phyloP scores from a whole-genome alignment of 2,113 vertebrate genomes.

The Periophthalmodon schlosseri region DNA sequence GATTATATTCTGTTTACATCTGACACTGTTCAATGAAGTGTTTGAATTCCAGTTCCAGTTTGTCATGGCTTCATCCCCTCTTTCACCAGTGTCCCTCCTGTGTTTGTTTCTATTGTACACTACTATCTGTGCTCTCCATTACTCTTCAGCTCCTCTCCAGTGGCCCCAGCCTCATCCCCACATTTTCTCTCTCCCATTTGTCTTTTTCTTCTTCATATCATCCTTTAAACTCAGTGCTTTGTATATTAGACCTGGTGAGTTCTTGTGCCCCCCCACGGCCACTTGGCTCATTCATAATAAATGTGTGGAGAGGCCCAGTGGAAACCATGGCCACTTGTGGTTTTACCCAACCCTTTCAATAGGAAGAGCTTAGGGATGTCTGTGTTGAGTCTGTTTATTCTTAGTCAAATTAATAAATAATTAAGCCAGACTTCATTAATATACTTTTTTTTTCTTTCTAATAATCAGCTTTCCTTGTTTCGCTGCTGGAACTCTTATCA shows the following conservation, averaged over 20 bases:
- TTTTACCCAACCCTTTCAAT: slow-evolving; percentile 3
- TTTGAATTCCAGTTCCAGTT: slow-evolving; percentile 3
- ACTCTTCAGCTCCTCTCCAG: slow-evolving; percentile 1
- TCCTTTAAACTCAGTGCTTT: slow-evolving; percentile 5
- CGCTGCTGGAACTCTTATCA: neutral
- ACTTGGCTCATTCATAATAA: slow-evolving; percentile 39
- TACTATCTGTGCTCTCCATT: slow-evolving; percentile 15
- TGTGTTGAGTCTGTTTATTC: neutral
- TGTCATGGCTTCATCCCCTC: slow-evolving; percentile 8
- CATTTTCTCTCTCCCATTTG: neutral
- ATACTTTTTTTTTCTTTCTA: neutral
- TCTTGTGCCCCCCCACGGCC: slow-evolving; percentile 11
- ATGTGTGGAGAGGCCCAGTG: slow-evolving; percentile 22
- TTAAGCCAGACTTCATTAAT: neutral
- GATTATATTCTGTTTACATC: neutral
- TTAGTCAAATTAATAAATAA: slow-evolving; percentile 6
- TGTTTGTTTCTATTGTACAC: slow-evolving; percentile 12
- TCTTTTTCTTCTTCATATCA: slow-evolving; percentile 10
- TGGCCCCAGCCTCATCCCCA: neutral
- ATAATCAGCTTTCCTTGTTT: neutral
- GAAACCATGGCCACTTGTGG: slow-evolving; percentile 20
- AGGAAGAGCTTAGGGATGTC: neutral
- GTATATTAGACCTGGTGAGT: slow-evolving; percentile 11
- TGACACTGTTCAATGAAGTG: neutral
- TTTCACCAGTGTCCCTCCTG: neutral